phyloP scores from a whole-genome alignment of 1,140 invertebrate species.

The Pomacea maculata region DNA sequence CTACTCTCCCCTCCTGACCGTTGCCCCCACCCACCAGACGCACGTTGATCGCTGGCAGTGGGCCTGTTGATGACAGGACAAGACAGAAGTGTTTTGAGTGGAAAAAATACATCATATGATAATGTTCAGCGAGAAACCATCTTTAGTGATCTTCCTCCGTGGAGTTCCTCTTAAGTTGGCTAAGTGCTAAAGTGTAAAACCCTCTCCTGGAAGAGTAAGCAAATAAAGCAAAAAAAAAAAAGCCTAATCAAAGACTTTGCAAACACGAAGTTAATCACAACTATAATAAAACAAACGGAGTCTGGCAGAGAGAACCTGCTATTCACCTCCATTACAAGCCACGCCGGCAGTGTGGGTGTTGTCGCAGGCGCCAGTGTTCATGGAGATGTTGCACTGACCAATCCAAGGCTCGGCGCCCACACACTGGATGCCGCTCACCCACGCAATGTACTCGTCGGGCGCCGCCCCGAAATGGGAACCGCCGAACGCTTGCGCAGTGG shows the following conservation, averaged over 20 bases:
- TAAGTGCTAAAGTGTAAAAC: too few species aligned
- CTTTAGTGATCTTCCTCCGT: too few species aligned
- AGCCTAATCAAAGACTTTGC: background rate
- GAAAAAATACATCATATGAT: background rate
- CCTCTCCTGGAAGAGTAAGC: background rate
- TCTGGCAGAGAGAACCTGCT: too few species aligned
- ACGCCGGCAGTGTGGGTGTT: slow-evolving; percentile 17
- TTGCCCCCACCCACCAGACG: slow-evolving; percentile 1
- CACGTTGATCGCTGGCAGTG: background rate
- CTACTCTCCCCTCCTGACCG: background rate
- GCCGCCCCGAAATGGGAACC: slow-evolving; percentile 6
- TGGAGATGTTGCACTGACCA: slow-evolving; percentile 10
- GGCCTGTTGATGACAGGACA: background rate
- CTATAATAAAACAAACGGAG: background rate
- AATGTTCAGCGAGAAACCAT: too few species aligned
- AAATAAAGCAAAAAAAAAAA: background rate
- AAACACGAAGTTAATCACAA: background rate
- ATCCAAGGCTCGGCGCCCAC: slow-evolving; percentile 10
- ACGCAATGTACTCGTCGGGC: background rate
- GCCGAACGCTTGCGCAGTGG: background rate
- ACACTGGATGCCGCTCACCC: slow-evolving; percentile 10
- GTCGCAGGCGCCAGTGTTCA: background rate
- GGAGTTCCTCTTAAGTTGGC: too few species aligned
- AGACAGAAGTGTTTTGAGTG: background rate
- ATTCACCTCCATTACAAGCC: slow-evolving; percentile 12